Evolutionary conservation across 2,888 invertebrate species (phyloP), one percentile per base, ranked within the genome.

Genomic region (Lithophane ornitopus): DNA sequence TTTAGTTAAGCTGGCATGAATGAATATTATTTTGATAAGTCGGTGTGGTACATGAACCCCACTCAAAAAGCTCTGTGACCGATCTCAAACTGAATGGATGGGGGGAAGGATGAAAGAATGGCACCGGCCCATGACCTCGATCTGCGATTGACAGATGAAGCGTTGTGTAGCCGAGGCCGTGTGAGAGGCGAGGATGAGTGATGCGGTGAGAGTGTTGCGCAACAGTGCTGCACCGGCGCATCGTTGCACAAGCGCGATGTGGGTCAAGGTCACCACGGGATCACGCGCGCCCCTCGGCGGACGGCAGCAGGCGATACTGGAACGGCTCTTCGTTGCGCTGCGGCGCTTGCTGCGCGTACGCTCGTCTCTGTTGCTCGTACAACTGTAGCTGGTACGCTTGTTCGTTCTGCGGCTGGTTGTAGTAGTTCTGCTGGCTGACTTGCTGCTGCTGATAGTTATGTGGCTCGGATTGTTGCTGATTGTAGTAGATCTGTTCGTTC

Each of bases 231-330:
- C 90, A 90, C 82, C 87, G 89, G 67, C 67, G 67, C 52, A 39
- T 52, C 87, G 87, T 90, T 90, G 89, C 90, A 88, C 90, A 85
- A 88, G 52, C 44, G 90, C 87, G 86, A 94, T 88, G 88, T 93
- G 91, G 96, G 96, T 95, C 95, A 95, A 95, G 95, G 95, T 95
- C 96, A 94, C 89, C 90, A 89, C 87, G 89, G 90, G 81, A 87
- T 90, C 73, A 90, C 78, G 77, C 67, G 67, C 90, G 68, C 87
- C 89, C 56, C 0, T 14, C 69, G 52, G 68, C 82, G 22, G 91
- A 88, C 46, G 92, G 91, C 44, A 92, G 84, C 75, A 93, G 88
- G 3, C 89, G 88, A 83, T 92, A 92, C 84, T 92, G 93, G 41
- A 89, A 69, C 3, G 92, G 92, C 67, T 89, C 91, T 67, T 89